phyloP scores from a whole-genome alignment of 1,140 invertebrate genomes.

The Anadara kagoshimensis region DNA sequence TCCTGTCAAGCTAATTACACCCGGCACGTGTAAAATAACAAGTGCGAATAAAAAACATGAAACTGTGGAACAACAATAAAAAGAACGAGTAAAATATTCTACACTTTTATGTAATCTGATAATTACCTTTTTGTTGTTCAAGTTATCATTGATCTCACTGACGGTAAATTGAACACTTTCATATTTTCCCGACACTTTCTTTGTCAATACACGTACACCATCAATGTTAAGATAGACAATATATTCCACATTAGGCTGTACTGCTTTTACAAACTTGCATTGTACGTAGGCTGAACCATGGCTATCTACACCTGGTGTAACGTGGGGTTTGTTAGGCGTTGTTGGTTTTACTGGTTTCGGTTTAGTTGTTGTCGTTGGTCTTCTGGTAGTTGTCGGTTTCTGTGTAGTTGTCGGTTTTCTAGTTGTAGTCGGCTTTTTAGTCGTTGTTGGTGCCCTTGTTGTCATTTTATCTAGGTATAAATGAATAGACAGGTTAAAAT shows the following conservation, averaged over 20 bases:
- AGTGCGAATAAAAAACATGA: too few species aligned
- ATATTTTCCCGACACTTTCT: constrained; percentile 15
- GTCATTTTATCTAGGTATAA: constrained; percentile 7
- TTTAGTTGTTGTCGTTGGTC: constrained; percentile 21
- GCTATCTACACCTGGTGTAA: constrained; percentile 16
- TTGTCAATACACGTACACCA: constrained; percentile 14
- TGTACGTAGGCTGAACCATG: constrained; percentile 22
- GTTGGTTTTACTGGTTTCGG: constrained; percentile 25
- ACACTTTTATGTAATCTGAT: too few species aligned
- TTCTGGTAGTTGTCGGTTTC: constrained; percentile 33
- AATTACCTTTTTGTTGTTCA: constrained; percentile 25
- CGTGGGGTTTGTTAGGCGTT: constrained; percentile 18
- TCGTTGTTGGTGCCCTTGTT: constrained; percentile 12
- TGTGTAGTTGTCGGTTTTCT: constrained; percentile 21
- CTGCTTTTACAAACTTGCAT: constrained; percentile 23
- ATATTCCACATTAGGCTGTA: constrained; percentile 32
- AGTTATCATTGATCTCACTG: constrained; percentile 32
- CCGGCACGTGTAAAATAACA: too few species aligned
- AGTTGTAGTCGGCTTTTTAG: constrained; percentile 19
- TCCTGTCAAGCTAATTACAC: too few species aligned
- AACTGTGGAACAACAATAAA: too few species aligned
- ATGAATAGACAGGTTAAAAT: too few species aligned
- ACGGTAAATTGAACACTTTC: constrained; percentile 18
- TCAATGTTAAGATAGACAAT: constrained; percentile 34
- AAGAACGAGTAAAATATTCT: too few species aligned